phyloP scores from a whole-genome alignment of 2,113 vertebrate genomes.

The Morone chrysops region DNA sequence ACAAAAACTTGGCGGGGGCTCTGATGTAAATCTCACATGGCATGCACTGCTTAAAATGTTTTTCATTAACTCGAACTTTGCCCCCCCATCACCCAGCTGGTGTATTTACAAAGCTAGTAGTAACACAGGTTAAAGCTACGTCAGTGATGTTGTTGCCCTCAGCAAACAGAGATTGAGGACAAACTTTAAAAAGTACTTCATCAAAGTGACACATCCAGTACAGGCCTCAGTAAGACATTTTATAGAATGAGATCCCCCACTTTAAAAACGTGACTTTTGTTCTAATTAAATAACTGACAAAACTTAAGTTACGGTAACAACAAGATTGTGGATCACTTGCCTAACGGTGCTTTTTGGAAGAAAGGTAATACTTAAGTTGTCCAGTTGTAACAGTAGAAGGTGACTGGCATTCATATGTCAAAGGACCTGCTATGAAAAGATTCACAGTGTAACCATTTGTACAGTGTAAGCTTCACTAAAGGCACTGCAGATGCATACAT shows the following conservation, averaged over 20 bases:
- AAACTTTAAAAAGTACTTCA: background rate
- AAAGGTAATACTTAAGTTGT: background rate
- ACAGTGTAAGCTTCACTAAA: background rate
- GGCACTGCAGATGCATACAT: background rate
- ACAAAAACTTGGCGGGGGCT: no score
- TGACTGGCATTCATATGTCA: background rate
- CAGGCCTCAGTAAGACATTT: background rate
- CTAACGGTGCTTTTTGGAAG: no score
- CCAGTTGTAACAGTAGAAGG: background rate
- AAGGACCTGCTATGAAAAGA: slow-evolving; percentile 8
- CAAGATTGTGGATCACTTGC: background rate
- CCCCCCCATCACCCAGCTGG: background rate
- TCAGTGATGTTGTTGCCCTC: background rate
- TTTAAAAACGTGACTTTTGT: background rate
- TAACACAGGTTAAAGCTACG: background rate
- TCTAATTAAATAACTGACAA: background rate
- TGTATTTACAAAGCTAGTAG: background rate
- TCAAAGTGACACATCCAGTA: background rate
- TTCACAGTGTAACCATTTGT: background rate
- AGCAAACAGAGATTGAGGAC: slow-evolving; percentile 6
- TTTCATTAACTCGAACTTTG: background rate
- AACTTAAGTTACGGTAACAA: background rate
- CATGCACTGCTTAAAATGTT: background rate
- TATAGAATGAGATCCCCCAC: background rate
- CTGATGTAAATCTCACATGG: background rate